These are phyloP conservation scores for Callochromis pleurospilus DNA, from an alignment of 2,113 vertebrate genomes.

Conservation along the genomic window DNA sequence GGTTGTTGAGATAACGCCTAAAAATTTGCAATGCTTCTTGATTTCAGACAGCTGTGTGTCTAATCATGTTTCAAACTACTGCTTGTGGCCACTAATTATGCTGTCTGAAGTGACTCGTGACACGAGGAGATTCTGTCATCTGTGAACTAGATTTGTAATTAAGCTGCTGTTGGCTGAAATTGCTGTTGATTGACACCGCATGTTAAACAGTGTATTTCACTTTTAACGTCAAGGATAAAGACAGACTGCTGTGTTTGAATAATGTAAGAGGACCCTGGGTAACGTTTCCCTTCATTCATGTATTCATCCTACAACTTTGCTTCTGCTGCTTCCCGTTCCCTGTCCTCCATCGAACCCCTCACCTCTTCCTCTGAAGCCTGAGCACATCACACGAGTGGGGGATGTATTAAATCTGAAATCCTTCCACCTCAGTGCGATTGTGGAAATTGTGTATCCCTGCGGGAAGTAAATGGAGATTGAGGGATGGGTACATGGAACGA, in stretches of 20 bases:
- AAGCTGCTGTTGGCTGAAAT: not conserved
- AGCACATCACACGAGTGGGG: conserved; percentile 28
- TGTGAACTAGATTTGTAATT: not conserved
- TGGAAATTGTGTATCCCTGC: conserved; percentile 59
- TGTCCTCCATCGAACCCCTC: conserved; percentile 28
- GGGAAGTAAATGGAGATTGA: conserved; percentile 56
- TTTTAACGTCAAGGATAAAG: not conserved
- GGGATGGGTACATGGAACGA: not conserved
- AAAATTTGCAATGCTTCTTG: not conserved
- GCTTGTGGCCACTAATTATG: not conserved
- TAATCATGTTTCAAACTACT: not conserved
- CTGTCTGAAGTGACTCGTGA: not conserved
- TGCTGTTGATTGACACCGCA: not conserved
- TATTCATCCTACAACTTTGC: not conserved
- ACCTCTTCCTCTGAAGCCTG: conserved; percentile 28
- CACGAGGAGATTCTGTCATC: not conserved
- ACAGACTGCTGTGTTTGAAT: not conserved
- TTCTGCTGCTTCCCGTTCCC: not conserved
- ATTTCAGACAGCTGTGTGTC: not conserved
- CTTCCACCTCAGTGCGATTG: conserved; percentile 64
- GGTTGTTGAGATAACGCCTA: not conserved
- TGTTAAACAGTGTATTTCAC: not conserved
- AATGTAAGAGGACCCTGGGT: not conserved
- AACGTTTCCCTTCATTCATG: not conserved
- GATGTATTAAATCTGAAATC: conserved; percentile 53